phyloP scores from a whole-genome alignment of 2,113 vertebrate species.

The Salvelinus fontinalis region DNA sequence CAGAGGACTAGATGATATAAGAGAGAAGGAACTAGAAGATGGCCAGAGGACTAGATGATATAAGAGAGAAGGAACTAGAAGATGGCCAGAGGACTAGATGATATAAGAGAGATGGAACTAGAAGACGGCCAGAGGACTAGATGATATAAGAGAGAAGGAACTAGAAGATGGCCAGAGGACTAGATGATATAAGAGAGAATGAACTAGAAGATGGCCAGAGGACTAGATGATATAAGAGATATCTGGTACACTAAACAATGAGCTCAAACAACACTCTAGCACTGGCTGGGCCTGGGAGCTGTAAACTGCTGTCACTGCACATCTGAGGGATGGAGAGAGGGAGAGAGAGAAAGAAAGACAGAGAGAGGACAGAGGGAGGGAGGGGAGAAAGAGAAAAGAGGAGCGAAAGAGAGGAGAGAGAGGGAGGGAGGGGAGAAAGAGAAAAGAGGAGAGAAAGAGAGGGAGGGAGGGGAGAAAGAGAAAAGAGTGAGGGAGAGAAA shows the following conservation, averaged over 20 bases:
- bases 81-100: conserved; percentile 59
- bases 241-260: conserved; percentile 74
- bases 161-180: neutral
- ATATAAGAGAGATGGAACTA: conserved; percentile 62
- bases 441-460: too few relatives aligned
- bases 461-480: too few relatives aligned
- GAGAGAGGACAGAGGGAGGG: too few relatives aligned
- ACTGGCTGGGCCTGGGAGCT: conserved; percentile 60
- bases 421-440: conserved; percentile 47
- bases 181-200: conserved; percentile 26
- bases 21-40: conserved; percentile 16
- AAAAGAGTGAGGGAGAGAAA: conserved; percentile 54
- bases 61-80: conserved; percentile 41
- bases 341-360: too few relatives aligned
- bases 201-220: conserved; percentile 49
- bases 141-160: conserved; percentile 30
- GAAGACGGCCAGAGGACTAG: neutral
- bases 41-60: neutral
- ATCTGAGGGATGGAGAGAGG: conserved; percentile 37
- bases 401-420: conserved; percentile 30
- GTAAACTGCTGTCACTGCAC: conserved; percentile 54
- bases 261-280: conserved; percentile 7
- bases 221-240: conserved; percentile 67
- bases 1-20: conserved; percentile 67
- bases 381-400: too few relatives aligned